phyloP scores from a whole-genome alignment of 2,797 vertebrate genomes.

The Choloepus didactylus region DNA sequence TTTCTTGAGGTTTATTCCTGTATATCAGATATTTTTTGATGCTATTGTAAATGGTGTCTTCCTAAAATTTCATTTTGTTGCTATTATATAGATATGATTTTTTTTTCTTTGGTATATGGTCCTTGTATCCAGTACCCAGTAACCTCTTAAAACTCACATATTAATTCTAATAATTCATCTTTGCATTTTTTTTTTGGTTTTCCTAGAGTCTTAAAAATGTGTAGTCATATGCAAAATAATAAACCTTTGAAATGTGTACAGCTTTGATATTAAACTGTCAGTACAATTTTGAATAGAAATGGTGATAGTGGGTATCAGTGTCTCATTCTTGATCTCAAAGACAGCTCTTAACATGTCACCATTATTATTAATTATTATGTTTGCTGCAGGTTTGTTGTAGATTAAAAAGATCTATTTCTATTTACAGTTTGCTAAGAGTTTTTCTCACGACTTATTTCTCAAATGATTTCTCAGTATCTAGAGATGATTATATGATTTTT shows the following conservation, averaged over 20 bases:
- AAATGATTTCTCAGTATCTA: conserved; percentile 5
- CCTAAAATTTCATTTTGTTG: conserved; percentile 50
- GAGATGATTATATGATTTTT: neutral
- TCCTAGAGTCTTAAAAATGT: conserved; percentile 4
- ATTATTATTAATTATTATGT: neutral
- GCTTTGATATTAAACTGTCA: neutral
- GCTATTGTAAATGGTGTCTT: neutral
- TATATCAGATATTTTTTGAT: conserved; percentile 16
- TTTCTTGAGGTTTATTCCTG: conserved; percentile 41
- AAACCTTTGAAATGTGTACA: neutral
- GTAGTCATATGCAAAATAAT: neutral
- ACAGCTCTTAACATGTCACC: neutral
- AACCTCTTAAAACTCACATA: neutral
- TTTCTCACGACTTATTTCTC: conserved; percentile 1
- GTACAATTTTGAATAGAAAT: neutral
- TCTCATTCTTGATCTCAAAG: conserved; percentile 14
- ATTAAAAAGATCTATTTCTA: conserved; percentile 31
- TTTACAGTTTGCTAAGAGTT: conserved; percentile 21
- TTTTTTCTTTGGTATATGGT: no score
- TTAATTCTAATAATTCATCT: neutral
- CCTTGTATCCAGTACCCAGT: no score
- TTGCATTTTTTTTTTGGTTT: neutral
- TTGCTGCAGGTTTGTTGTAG: neutral
- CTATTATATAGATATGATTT: neutral
- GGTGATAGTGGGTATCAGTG: neutral